A percentile compares a stretch with the other conserved stretches of the same genome.
Evolutionary conservation across 1,140 invertebrate species (phyloP).

Genomic region (Idris sp.): DNA sequence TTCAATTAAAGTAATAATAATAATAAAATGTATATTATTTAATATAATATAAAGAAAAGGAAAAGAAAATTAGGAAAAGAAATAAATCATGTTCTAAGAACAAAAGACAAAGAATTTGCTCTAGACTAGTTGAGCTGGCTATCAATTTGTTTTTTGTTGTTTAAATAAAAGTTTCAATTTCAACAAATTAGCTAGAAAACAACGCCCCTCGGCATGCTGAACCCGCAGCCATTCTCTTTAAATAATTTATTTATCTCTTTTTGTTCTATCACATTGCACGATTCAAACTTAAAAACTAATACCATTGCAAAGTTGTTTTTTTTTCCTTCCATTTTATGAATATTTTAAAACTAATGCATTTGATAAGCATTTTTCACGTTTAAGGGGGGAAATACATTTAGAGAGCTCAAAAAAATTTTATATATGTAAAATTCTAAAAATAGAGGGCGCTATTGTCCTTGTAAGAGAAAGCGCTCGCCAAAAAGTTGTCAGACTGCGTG

Average conservation of each 20-base stretch:
- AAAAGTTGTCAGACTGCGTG: no score
- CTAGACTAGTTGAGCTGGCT: slow-evolving; percentile 79
- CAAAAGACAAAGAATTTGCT: slow-evolving; percentile 70
- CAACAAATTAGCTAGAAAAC: slow-evolving; percentile 72
- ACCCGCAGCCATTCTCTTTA: slow-evolving; percentile 67
- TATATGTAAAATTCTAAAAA: no score
- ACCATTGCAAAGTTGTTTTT: no score
- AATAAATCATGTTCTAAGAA: slow-evolving; percentile 39
- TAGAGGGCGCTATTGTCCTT: no score
- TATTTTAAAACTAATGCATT: no score
- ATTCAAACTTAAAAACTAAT: slow-evolving; percentile 30
- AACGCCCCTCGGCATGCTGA: slow-evolving; percentile 64
- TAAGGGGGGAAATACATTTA: no score
- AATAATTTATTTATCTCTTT: slow-evolving; percentile 12
- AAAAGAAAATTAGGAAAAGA: slow-evolving; percentile 16
- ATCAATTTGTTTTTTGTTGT: slow-evolving; percentile 63
- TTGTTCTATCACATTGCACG: slow-evolving; percentile 25
- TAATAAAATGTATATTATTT: slow-evolving; percentile 9
- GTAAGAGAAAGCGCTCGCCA: no score
- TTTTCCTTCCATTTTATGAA: no score
- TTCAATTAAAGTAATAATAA: slow-evolving; percentile 22
- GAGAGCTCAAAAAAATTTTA: no score
- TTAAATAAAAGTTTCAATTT: slow-evolving; percentile 71
- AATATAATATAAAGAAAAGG: slow-evolving; percentile 13
- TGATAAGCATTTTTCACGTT: no score